phyloP scores from a whole-genome alignment of 2,888 invertebrate genomes.

The Agrochola lychnidis region DNA sequence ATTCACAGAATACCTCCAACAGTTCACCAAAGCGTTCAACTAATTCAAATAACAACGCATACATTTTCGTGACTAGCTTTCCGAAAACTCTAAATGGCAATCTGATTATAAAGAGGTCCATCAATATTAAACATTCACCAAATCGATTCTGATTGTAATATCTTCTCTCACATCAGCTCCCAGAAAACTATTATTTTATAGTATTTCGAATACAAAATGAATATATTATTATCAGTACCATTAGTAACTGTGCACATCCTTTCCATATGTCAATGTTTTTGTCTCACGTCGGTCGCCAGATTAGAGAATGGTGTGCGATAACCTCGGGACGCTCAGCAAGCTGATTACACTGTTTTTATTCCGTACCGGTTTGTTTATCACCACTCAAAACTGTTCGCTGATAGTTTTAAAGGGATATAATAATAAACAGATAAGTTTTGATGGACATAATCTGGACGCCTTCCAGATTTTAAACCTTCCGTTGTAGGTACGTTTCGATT shows the following conservation, averaged over 20 bases:
- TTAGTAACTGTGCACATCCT: constrained; percentile 57
- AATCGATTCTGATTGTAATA: neutral
- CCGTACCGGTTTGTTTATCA: constrained; percentile 67
- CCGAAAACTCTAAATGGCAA: neutral
- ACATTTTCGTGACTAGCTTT: neutral
- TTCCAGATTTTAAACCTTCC: constrained; percentile 53
- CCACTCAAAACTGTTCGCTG: constrained; percentile 68
- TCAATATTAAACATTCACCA: constrained; percentile 1
- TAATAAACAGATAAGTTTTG: constrained; percentile 67
- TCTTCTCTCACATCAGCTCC: constrained; percentile 4
- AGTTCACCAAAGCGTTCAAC: neutral
- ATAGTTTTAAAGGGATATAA: constrained; percentile 75
- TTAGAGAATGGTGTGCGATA: constrained; percentile 66
- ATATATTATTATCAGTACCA: constrained; percentile 30
- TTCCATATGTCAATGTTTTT: constrained; percentile 57
- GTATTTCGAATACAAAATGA: constrained; percentile 22
- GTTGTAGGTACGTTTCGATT: neutral
- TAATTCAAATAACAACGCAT: neutral
- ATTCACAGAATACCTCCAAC: neutral
- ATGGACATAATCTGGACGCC: constrained; percentile 67
- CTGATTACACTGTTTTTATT: constrained; percentile 78
- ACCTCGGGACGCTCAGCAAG: constrained; percentile 70
- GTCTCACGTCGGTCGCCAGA: constrained; percentile 60
- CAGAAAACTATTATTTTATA: constrained; percentile 3
- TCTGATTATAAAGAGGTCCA: neutral